Evolutionary conservation across 2,797 vertebrate species (phyloP).

Genomic region (Aeoliscus strigatus): DNA sequence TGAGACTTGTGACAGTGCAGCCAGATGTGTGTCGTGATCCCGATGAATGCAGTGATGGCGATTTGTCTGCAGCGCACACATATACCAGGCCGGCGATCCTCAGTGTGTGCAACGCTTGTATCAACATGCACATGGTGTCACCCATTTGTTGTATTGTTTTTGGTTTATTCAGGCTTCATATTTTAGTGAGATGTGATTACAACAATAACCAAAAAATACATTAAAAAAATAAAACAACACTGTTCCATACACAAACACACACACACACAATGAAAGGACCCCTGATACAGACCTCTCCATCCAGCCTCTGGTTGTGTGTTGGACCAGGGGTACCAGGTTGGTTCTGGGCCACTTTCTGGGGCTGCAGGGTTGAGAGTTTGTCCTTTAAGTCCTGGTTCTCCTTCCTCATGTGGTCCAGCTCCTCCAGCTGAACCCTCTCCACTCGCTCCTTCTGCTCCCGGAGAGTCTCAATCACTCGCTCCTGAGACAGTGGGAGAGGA

Average conservation of each 20-base stretch:
- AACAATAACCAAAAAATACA: conserved; percentile 1
- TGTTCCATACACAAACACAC: not conserved
- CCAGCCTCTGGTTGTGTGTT: conserved; percentile 58
- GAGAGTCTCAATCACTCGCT: conserved; percentile 92
- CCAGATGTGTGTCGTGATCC: too few relatives aligned
- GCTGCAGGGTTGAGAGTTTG: conserved; percentile 92
- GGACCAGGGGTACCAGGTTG: conserved; percentile 23
- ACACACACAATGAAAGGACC: too few relatives aligned
- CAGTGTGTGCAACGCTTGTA: not conserved
- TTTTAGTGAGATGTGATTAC: conserved; percentile 2
- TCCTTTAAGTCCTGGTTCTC: conserved; percentile 98
- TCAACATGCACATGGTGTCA: conserved; percentile 20
- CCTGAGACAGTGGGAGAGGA: too few relatives aligned
- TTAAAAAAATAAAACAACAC: conserved; percentile 1
- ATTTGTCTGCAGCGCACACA: conserved; percentile 19
- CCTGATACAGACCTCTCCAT: conserved; percentile 89
- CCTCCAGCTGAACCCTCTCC: conserved; percentile 85
- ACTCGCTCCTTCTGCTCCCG: conserved; percentile 89
- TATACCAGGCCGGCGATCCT: conserved; percentile 16
- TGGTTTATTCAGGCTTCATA: conserved; percentile 7
- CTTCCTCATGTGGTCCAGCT: conserved; percentile 86
- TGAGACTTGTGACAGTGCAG: too few relatives aligned
- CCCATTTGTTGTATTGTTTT: conserved; percentile 4
- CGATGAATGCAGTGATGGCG: too few relatives aligned
- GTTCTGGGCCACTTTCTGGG: conserved; percentile 90